A percentile compares a stretch with the other conserved stretches of the same genome.
phyloP scores from a whole-genome alignment of 2,888 invertebrate genomes.

The Phengaris alcon region DNA sequence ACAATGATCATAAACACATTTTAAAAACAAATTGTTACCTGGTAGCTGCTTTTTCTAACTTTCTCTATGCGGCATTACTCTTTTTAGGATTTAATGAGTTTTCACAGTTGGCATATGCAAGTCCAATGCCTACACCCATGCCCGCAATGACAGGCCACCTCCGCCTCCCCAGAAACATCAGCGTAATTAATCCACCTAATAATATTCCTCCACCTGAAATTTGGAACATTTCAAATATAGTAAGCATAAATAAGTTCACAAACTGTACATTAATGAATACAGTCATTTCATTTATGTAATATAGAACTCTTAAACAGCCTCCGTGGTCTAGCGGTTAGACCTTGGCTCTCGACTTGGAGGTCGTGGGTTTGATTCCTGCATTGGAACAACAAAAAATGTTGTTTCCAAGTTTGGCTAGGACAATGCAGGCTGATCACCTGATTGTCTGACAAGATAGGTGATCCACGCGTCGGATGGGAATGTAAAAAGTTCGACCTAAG shows the following conservation, averaged over 20 bases:
- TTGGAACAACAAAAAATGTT: too few relatives aligned
- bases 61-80: slow-evolving; percentile 50
- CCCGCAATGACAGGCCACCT: slow-evolving; percentile 94
- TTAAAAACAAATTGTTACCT: slow-evolving; percentile 45
- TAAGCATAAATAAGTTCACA: too few relatives aligned
- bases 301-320: background rate
- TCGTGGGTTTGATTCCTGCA: too few relatives aligned
- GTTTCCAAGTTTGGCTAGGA: too few relatives aligned
- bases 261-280: too few relatives aligned
- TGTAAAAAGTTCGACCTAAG: too few relatives aligned
- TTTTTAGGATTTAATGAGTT: slow-evolving; percentile 64
- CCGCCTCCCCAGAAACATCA: slow-evolving; percentile 89
- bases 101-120: slow-evolving; percentile 94
- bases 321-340: too few relatives aligned
- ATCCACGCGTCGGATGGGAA: too few relatives aligned
- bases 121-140: slow-evolving; percentile 93
- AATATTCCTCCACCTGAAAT: slow-evolving; percentile 88
- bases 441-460: too few relatives aligned
- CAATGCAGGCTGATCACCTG: too few relatives aligned
- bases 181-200: slow-evolving; percentile 88
- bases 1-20: background rate
- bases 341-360: too few relatives aligned
- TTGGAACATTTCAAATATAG: slow-evolving; percentile 32
- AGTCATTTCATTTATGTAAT: background rate
- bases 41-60: slow-evolving; percentile 47